Conservation (phyloP, 92 coral and sea anemone species). For the Scolanthus callimorphus region DNA sequence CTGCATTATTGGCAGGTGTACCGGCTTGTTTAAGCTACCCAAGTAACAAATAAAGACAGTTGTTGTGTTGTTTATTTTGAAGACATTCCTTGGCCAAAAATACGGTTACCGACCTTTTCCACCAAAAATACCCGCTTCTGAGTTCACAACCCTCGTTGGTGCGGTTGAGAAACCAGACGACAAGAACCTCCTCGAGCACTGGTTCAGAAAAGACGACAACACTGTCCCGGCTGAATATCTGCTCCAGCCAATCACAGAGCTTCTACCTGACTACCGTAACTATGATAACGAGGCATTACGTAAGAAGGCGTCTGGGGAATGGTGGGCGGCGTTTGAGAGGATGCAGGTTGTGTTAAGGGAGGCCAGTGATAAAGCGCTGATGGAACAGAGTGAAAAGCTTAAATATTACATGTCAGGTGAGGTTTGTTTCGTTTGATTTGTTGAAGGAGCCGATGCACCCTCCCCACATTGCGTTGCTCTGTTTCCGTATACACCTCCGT, state of each 20-base stretch:
- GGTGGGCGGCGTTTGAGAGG: slow-evolving; percentile 95
- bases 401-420: slow-evolving; percentile 93
- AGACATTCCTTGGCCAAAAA: slow-evolving; percentile 98
- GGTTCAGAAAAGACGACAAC: slow-evolving; percentile 88
- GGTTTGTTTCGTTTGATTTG: neutral
- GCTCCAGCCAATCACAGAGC: slow-evolving; percentile 83
- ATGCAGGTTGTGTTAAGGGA: slow-evolving; percentile 82
- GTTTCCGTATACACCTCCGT: neutral
- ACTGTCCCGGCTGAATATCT: slow-evolving; percentile 84
- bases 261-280: slow-evolving; percentile 90
- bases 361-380: slow-evolving; percentile 77
- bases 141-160: slow-evolving; percentile 65
- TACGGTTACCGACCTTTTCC: slow-evolving; percentile 99
- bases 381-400: slow-evolving; percentile 47
- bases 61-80: neutral
- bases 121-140: slow-evolving; percentile 64
- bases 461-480: neutral
- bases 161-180: slow-evolving; percentile 68
- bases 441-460: no score
- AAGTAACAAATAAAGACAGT: neutral
- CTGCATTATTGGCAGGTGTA: no score
- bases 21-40: neutral
- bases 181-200: slow-evolving; percentile 44
- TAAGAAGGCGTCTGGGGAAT: slow-evolving; percentile 81
- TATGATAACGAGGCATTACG: slow-evolving; percentile 66